These are phyloP conservation scores for Rhabdomys dilectus DNA, from an alignment of 2,113 vertebrate genomes.

Conservation along the genomic window DNA sequence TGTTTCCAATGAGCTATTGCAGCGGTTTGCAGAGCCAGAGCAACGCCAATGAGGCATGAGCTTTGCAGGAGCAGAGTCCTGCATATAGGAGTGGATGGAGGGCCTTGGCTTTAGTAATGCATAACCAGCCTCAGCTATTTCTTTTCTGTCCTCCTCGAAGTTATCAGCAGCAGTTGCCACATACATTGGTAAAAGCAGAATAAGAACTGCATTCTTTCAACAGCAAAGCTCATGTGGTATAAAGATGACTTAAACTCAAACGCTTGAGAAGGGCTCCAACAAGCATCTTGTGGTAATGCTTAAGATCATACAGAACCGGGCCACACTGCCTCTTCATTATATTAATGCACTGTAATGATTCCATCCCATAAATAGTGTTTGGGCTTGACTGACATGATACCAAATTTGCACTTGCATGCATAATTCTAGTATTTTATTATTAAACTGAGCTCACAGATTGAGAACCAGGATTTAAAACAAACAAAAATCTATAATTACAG, in stretches of 20 bases:
- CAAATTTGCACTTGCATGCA: conserved; percentile 79
- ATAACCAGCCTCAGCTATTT: too few relatives aligned
- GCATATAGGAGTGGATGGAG: neutral
- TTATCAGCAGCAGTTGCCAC: neutral
- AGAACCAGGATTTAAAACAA: conserved; percentile 79
- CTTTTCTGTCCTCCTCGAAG: neutral
- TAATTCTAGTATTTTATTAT: conserved; percentile 82
- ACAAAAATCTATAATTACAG: conserved; percentile 81
- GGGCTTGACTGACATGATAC: conserved; percentile 75
- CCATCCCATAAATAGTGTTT: conserved; percentile 74
- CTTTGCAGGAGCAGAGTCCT: neutral
- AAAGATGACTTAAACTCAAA: conserved; percentile 2
- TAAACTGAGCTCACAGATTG: conserved; percentile 73
- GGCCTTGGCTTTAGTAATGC: neutral
- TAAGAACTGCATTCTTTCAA: neutral
- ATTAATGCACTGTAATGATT: conserved; percentile 77
- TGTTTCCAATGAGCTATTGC: neutral
- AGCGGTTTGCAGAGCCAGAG: neutral
- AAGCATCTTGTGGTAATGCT: neutral
- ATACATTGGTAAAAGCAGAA: neutral
- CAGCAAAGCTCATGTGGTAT: neutral
- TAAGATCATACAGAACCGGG: neutral
- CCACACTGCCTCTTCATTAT: conserved; percentile 60
- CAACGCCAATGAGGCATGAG: neutral
- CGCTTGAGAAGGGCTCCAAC: neutral